Base-by-base conservation (phyloP, 2,113 vertebrate species). In the Crotophaga sulcirostris region DNA sequence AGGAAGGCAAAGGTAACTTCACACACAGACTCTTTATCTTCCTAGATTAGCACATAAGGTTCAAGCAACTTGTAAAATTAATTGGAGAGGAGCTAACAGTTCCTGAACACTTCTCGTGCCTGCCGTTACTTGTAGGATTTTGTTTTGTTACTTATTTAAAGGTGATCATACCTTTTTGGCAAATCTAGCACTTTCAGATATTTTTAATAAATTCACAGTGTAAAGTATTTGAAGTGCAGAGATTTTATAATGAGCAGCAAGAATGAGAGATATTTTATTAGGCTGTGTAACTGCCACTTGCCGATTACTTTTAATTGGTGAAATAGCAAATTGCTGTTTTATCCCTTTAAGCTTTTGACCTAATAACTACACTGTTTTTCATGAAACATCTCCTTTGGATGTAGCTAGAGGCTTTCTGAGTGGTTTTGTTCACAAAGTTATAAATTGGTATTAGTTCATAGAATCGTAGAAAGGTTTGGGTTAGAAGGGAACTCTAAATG, bases 291-390 rank as follows among this genome's bases (percentile, higher is more conserved):
- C 78, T 77, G 13, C 36, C 2, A 3, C 70, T 91, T 73, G 17
- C 34, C 4, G 20, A 83, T 90, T 88, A 76, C 45, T 88, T 91
- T 91, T 93, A 96, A 83, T 88, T 96, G 93, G 63, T 73, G 81
- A 74, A 96, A 88, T 93, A 96, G 90, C 31, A 92, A 96, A 93
- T 83, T 85, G 34, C 59, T 85, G 34, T 1, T 79, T 94, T 87
- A 90, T 80, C 86, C 89, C 62, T 93, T 76, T 83, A 96, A 88
- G 76, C 49, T 77, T 94, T 89, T 90, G 87, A 69, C 67, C 75
- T 85, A 80, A 36, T 74, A 90, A 67, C 42, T 87, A 52, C 49
- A 34, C 49, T 51, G 36, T 47, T 93, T 79, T 93, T 92, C 7
- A 77, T 72, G 51, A 44, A 80, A 24, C 25, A 23, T 66, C 51